Evolutionary conservation across 2,888 invertebrate species (phyloP), one percentile per base, ranked within the genome.

Genomic region (Acleris literana): DNA sequence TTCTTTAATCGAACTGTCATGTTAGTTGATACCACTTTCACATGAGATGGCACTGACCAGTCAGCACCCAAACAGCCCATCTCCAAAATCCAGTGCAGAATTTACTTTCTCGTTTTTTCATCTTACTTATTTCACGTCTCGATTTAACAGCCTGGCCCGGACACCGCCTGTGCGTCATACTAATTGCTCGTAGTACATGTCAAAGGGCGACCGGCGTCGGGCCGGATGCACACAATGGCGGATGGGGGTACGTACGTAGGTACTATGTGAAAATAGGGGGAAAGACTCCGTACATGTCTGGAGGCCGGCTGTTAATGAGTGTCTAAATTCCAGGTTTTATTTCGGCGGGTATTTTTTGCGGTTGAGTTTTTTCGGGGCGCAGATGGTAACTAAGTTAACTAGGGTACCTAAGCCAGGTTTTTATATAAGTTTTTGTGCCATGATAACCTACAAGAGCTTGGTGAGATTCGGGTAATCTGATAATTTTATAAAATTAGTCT

Each of bases 101-200:
- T 46, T 49, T 49, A 39, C 17, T 49, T 49, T 49, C 18, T 18
- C 18, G 17, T 9, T 49, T 18, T 49, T 9, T 5, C 13, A 39
- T 13, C 17, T 49, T 49, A 11, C 2, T 49, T 49, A 18, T 49
- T 64, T 56, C 58, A 33, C 46, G 46, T 55, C 29, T 33, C 61
- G 56, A 48, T 66, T 66, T 66, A 52, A 52, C 51, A 61, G 56
- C 53, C 73, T 70, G 73, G 75, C 71, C 72, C 68, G 71, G 71
- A 70, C 73, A 70, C 70, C 59, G 67, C 76, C 65, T 82, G 75
- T 81, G 84, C 88, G 86, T 85, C 87, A 84, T 88, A 87, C 88
- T 92, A 92, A 92, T 92, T 92, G 92, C 91, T 82, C 76, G 79
- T 87, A 91, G 91, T 91, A 90, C 87, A 87, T 90, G 90, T 90